A percentile compares a stretch with the other conserved stretches of the same genome.
Evolutionary conservation across 2,113 vertebrate species (phyloP).

Genomic region (Patagioenas fasciata): DNA sequence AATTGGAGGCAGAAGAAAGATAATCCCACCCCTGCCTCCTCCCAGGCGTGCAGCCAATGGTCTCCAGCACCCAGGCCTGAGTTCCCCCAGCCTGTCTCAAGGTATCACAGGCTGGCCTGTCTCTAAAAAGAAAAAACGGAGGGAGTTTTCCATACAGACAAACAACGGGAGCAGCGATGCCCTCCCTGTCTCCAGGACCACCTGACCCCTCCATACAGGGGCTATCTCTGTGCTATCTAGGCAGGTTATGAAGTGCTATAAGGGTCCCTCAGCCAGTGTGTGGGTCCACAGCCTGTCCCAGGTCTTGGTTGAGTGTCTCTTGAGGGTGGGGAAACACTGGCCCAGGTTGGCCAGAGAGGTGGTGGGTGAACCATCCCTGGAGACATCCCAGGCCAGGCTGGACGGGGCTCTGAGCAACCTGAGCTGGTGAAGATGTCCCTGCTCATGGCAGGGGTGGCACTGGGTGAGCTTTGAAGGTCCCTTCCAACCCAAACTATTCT

Average conservation of each 20-base stretch:
- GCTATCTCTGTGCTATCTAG: not conserved
- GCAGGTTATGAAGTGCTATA: not conserved
- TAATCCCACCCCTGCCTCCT: constrained; percentile 48
- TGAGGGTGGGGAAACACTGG: not conserved
- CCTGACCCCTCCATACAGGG: rapidly evolving
- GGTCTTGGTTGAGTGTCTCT: not conserved
- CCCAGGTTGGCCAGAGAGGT: not conserved
- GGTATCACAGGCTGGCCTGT: not conserved
- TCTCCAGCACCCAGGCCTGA: not conserved
- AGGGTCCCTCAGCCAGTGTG: not conserved
- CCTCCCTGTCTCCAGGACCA: not conserved
- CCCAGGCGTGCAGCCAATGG: not conserved
- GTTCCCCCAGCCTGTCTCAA: not conserved
- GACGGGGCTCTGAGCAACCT: too few species aligned
- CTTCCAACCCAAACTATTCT: too few species aligned
- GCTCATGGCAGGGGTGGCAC: too few species aligned
- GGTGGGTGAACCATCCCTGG: not conserved
- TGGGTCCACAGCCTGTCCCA: not conserved
- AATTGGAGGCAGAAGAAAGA: constrained; percentile 54
- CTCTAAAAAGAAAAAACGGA: not conserved
- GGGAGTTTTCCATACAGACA: not conserved
- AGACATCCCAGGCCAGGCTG: too few species aligned
- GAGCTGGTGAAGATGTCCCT: too few species aligned
- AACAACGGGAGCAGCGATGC: not conserved
- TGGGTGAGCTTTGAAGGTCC: too few species aligned